Conservation (phyloP, 1,140 invertebrate genomes). For the Parasteatoda tepidariorum region DNA sequence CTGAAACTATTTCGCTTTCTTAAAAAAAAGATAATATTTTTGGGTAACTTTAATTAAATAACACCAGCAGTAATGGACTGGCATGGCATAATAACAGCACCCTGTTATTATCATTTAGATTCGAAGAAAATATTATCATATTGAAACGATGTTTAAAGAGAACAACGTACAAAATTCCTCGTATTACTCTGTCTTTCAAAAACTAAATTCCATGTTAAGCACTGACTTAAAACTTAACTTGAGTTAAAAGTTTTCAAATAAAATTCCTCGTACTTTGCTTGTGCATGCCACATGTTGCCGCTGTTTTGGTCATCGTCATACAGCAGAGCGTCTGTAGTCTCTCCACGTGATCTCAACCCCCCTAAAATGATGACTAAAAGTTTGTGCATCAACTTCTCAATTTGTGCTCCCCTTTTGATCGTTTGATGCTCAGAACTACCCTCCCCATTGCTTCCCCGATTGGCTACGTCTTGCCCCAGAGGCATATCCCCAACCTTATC, state of each 20-base stretch:
- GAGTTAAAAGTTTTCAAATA: not conserved
- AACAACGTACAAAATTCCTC: too few relatives aligned
- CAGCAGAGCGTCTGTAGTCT: slow-evolving; percentile 23
- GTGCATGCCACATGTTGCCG: slow-evolving; percentile 1
- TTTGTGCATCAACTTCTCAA: slow-evolving; percentile 57
- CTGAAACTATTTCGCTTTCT: too few relatives aligned
- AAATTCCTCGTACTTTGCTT: not conserved
- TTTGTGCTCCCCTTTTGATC: slow-evolving; percentile 22
- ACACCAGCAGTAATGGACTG: too few relatives aligned
- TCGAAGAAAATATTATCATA: too few relatives aligned
- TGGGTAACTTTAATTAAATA: too few relatives aligned
- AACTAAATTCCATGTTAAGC: too few relatives aligned
- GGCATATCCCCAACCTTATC: slow-evolving; percentile 42
- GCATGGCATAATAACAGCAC: too few relatives aligned
- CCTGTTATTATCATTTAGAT: too few relatives aligned
- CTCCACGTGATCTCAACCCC: slow-evolving; percentile 29
- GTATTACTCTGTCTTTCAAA: too few relatives aligned
- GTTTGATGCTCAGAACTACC: not conserved
- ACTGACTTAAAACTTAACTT: too few relatives aligned
- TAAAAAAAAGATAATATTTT: too few relatives aligned
- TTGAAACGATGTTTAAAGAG: too few relatives aligned
- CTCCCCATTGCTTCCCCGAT: slow-evolving; percentile 21
- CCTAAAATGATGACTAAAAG: slow-evolving; percentile 59
- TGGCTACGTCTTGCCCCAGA: slow-evolving; percentile 49
- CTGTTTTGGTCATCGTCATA: slow-evolving; percentile 49